Evolutionary conservation across 2,113 vertebrate genomes (phyloP).

Genomic region (Gopherus flavomarginatus): DNA sequence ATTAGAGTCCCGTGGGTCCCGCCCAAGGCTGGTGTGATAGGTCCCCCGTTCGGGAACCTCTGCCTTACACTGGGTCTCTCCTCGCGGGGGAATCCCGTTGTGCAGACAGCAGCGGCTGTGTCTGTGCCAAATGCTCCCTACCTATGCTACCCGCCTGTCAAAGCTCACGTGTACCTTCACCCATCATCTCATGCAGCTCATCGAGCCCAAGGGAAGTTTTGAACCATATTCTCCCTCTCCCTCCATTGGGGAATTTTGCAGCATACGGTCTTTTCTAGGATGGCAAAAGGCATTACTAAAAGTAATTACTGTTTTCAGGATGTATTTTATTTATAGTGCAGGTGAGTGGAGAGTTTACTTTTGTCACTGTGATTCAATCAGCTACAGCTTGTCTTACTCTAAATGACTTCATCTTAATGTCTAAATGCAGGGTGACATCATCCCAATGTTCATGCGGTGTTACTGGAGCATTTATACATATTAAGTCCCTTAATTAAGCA

Average conservation of each 20-base stretch:
- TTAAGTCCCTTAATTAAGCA: background rate
- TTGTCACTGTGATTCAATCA: background rate
- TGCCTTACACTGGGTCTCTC: fast-evolving
- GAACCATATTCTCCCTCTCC: background rate
- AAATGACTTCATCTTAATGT: background rate
- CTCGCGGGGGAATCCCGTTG: background rate
- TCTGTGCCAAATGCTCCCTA: background rate
- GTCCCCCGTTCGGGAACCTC: background rate
- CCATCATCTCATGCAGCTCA: background rate
- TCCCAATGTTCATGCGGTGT: background rate
- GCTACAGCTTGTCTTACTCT: background rate
- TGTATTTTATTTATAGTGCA: background rate
- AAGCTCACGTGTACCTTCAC: background rate
- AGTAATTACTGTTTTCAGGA: background rate
- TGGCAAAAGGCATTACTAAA: background rate
- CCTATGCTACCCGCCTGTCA: background rate
- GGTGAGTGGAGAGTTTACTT: background rate
- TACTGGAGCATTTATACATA: background rate
- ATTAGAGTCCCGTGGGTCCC: background rate
- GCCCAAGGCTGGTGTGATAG: background rate
- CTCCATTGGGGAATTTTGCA: background rate
- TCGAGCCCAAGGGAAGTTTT: background rate
- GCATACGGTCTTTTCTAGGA: background rate
- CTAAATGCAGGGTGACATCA: background rate
- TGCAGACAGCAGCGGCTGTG: background rate